Evolutionary conservation across 1,140 invertebrate genomes (phyloP).

Genomic region (Pachypeltis micranthus): DNA sequence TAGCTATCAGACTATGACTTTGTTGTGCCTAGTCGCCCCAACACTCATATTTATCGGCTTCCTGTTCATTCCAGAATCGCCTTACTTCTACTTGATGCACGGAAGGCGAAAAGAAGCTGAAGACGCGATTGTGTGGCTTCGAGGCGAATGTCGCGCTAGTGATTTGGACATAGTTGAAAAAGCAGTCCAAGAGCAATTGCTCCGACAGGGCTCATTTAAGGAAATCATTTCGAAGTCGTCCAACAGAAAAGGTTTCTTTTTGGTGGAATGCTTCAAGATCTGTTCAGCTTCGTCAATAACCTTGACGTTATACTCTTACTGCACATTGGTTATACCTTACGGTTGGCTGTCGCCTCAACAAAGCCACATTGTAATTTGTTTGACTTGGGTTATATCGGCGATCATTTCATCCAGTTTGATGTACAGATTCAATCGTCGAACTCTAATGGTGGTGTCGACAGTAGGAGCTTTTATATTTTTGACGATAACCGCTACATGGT

Average conservation of each 20-base stretch:
- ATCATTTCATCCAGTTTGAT: constrained; percentile 29
- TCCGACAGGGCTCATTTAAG: constrained; percentile 6
- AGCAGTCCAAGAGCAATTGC: constrained; percentile 16
- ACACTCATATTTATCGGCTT: constrained; percentile 51
- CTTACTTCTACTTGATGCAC: constrained; percentile 52
- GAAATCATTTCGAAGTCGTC: constrained; percentile 16
- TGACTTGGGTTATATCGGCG: constrained; percentile 34
- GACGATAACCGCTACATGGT: constrained; percentile 16
- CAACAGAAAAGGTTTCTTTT: constrained; percentile 44
- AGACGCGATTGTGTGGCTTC: constrained; percentile 49
- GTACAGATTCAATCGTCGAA: constrained; percentile 33
- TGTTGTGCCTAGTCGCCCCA: constrained; percentile 48
- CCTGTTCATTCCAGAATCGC: constrained; percentile 68
- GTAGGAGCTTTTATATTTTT: constrained; percentile 24
- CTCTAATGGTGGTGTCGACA: constrained; percentile 35
- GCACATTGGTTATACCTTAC: constrained; percentile 56
- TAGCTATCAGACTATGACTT: constrained; percentile 48
- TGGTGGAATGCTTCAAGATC: constrained; percentile 49
- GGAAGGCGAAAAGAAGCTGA: constrained; percentile 49
- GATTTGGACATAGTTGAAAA: constrained; percentile 24
- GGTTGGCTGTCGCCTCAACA: constrained; percentile 8
- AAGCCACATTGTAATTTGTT: constrained; percentile 12
- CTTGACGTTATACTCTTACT: constrained; percentile 59
- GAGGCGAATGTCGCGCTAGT: constrained; percentile 30
- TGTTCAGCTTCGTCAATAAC: constrained; percentile 67